Evolutionary conservation across 2,888 invertebrate genomes (phyloP).

Genomic region (Platycnemis pennipes): DNA sequence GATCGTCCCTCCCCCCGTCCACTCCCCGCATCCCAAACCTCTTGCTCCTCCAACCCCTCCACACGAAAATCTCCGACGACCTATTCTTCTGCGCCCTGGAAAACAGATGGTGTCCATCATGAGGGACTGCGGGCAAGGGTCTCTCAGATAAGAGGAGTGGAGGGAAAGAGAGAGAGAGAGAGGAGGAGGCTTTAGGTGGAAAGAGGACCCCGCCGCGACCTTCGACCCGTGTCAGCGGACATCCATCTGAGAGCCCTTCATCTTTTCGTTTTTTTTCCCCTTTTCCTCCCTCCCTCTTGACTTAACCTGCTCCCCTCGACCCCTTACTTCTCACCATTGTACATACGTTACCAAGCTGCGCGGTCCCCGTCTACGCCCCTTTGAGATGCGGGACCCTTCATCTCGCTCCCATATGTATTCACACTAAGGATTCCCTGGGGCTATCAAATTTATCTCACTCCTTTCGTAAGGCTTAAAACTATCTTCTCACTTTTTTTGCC

Average conservation of each 20-base stretch:
- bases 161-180: neutral
- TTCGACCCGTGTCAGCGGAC: slow-evolving; percentile 27
- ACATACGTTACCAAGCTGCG: neutral
- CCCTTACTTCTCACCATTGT: neutral
- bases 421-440: neutral
- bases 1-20: neutral
- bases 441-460: neutral
- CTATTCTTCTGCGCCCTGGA: slow-evolving; percentile 36
- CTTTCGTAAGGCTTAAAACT: too few species aligned
- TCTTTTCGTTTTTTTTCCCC: neutral
- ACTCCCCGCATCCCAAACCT: neutral
- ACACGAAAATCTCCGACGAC: slow-evolving; percentile 6
- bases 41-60: neutral
- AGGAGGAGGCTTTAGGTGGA: neutral
- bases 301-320: too few species aligned
- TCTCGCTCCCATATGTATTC: neutral
- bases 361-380: neutral
- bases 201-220: neutral
- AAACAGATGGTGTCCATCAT: slow-evolving; percentile 56
- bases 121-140: slow-evolving; percentile 36
- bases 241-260: slow-evolving; percentile 37
- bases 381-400: neutral
- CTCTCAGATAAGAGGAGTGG: slow-evolving; percentile 12
- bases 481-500: too few species aligned
- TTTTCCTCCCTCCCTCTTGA: neutral